Evolutionary conservation across 1,140 invertebrate species (phyloP), one percentile per base, ranked within the genome.

Genomic region (Ostrea denselamellosa): DNA sequence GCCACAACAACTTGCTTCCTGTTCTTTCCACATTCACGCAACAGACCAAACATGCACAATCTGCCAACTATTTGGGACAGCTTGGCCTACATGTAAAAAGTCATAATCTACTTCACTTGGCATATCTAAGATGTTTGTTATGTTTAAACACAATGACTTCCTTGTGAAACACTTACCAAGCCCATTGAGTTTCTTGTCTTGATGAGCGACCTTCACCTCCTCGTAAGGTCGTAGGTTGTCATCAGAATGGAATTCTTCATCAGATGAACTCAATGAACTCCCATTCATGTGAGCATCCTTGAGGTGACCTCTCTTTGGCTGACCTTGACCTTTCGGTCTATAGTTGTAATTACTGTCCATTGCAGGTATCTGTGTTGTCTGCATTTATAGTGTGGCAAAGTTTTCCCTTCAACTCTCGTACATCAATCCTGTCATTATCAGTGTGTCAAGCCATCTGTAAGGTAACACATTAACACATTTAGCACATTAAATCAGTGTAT

Each of bases 161-260:
- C 82, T 52, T 54, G n/a, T 25, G 8, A 77, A 19, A 53, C 51
- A 83, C 93, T 91, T 89, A 94, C 93, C 93, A 71, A 94, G 89
- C 8, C 92, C 92, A 82, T 93, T 89, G 34, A 94, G 89, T 86
- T 94, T 94, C 81, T 94, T 94, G 87, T 94, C 92, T 86, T 94
- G 92, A 85, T 93, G 92, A 10, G 93, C 93, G 19, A 92, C 90
- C 87, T 94, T 94, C 54, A 94, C 93, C 88, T 93, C 93, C 71
- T 94, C 93, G 85, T 94, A 94, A 65, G 93, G 93, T 83, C 93
- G 90, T 28, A 94, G 90, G 84, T 94, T 94, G 85, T 94, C 93
- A 85, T 94, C 93, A 0, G 93, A 94, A 81, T 94, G 92, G 54
- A 93, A 92, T 10, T 92, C 92, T n/a, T 94, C 93, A 65, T 94